Evolutionary conservation across 2,797 vertebrate species (phyloP).

Genomic region (Pseudomugil tenellus): DNA sequence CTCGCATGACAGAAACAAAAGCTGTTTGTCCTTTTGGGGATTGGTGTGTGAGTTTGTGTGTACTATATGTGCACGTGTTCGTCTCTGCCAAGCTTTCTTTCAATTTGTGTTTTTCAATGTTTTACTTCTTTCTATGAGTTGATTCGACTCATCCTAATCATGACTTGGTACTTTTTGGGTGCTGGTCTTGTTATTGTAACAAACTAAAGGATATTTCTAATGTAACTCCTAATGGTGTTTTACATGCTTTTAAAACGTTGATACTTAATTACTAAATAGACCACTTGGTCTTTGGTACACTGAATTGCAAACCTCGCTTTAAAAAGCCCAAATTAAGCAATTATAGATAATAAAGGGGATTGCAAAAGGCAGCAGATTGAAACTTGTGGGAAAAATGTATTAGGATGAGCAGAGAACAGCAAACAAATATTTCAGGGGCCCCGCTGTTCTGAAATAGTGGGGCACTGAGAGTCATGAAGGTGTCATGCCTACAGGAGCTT

Average conservation of each 20-base stretch:
- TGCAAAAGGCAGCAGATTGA: conserved; percentile 13
- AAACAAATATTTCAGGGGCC: conserved; percentile 22
- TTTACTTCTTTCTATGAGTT: conserved; percentile 9
- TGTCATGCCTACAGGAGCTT: background rate
- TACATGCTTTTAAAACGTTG: background rate
- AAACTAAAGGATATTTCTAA: conserved; percentile 7
- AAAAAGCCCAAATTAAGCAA: conserved; percentile 25
- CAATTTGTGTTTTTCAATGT: conserved; percentile 42
- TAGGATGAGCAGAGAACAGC: conserved; percentile 3
- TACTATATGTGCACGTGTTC: conserved; percentile 41
- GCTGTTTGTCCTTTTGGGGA: conserved; percentile 82
- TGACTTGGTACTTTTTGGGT: background rate
- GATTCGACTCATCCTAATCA: background rate
- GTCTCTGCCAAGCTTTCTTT: conserved; percentile 57
- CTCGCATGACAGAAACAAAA: conserved; percentile 83
- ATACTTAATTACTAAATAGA: background rate
- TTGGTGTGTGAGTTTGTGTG: conserved; percentile 51
- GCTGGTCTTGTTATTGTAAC: background rate
- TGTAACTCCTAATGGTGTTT: background rate
- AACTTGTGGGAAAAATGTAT: conserved; percentile 8
- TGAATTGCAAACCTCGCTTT: conserved; percentile 24
- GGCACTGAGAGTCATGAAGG: background rate
- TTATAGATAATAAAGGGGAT: conserved; percentile 6
- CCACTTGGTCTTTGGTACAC: conserved; percentile 9
- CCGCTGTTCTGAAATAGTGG: conserved; percentile 5